Evolutionary conservation across 2,797 vertebrate species (phyloP).

Genomic region (Lithobates pipiens): DNA sequence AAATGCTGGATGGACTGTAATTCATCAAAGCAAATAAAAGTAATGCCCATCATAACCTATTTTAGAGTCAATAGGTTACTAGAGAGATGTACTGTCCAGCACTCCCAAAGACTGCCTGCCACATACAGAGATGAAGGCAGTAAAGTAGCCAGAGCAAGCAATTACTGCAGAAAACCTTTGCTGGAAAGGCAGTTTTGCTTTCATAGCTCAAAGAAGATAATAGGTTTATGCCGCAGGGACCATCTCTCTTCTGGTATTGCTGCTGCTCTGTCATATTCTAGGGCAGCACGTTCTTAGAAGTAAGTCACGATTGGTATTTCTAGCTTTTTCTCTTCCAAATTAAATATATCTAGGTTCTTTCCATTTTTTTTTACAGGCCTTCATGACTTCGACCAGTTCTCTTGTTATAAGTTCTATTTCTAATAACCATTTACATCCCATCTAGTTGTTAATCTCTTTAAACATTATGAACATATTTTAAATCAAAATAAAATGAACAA

Average conservation of each 20-base stretch:
- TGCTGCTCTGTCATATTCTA: constrained; percentile 22
- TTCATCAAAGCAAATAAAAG: not conserved
- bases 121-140: constrained; percentile 19
- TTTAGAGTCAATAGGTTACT: constrained; percentile 5
- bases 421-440: too few relatives aligned
- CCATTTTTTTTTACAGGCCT: not conserved
- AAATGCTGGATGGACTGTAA: constrained; percentile 11
- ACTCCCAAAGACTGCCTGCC: not conserved
- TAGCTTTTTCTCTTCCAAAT: constrained; percentile 5
- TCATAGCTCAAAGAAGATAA: constrained; percentile 13
- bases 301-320: constrained; percentile 32
- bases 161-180: constrained; percentile 39
- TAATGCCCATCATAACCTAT: not conserved
- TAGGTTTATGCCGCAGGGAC: constrained; percentile 31
- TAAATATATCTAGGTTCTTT: not conserved
- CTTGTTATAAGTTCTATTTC: too few relatives aligned
- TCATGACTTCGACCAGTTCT: not conserved
- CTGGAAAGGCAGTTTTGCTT: constrained; percentile 17
- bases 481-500: too few relatives aligned
- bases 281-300: not conserved
- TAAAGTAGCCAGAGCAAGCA: constrained; percentile 23
- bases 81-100: constrained; percentile 8
- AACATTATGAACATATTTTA: too few relatives aligned
- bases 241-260: constrained; percentile 21
- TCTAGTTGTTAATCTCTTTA: too few relatives aligned